Conservation (phyloP, 92 coral and sea anemone species). For the Porites divaricata region DNA sequence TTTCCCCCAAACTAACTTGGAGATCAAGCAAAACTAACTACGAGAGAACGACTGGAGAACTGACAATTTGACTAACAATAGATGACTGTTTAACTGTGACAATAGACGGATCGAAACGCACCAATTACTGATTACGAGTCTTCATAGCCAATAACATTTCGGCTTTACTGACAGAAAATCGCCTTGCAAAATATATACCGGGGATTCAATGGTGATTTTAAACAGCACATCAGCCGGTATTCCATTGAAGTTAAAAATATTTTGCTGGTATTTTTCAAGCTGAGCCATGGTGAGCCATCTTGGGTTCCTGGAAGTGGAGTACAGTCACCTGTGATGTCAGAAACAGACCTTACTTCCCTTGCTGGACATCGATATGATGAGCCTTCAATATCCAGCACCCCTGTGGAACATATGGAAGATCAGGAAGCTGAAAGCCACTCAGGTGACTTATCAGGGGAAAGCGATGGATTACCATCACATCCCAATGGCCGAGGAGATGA, state of each 20-base stretch:
- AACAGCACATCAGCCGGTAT: neutral
- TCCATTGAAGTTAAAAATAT: neutral
- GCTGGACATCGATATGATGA: conserved; percentile 36
- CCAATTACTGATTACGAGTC: too few species aligned
- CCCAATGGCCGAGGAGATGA: conserved; percentile 16
- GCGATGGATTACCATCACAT: conserved; percentile 18
- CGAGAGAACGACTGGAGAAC: too few species aligned
- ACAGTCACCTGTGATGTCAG: conserved; percentile 70
- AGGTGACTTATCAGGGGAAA: conserved; percentile 24
- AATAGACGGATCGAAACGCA: too few species aligned
- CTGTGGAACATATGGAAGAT: neutral
- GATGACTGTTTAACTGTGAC: too few species aligned
- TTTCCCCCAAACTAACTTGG: too few species aligned
- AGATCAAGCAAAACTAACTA: too few species aligned
- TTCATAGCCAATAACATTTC: too few species aligned
- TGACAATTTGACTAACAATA: too few species aligned
- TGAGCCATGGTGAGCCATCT: conserved; percentile 82
- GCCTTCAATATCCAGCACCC: conserved; percentile 29
- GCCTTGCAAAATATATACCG: too few species aligned
- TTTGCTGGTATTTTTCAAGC: conserved; percentile 30
- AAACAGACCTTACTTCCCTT: conserved; percentile 47
- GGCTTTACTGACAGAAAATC: too few species aligned
- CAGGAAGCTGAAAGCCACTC: neutral
- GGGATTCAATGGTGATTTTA: too few species aligned
- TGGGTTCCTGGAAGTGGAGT: conserved; percentile 79